phyloP scores from a whole-genome alignment of 2,888 invertebrate species.

The Saturnia japonica region DNA sequence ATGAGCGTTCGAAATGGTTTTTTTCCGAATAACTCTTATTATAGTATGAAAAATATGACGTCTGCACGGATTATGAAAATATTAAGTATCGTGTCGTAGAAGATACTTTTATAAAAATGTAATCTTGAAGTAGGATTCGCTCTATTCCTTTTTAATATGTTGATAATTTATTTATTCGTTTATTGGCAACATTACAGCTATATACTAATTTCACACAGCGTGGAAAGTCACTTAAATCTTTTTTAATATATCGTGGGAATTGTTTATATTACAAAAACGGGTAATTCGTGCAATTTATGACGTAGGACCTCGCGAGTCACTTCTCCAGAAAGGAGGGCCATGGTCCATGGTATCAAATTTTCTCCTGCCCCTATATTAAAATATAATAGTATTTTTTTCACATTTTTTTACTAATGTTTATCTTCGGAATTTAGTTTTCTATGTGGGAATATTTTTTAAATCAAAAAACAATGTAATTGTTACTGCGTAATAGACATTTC shows the following conservation, averaged over 20 bases:
- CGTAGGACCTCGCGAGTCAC: no score
- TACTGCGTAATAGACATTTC: no score
- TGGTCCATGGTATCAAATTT: no score
- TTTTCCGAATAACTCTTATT: slow-evolving; percentile 13
- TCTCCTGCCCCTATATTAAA: no score
- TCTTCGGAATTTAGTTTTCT: no score
- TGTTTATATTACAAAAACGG: no score
- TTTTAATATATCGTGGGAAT: background rate
- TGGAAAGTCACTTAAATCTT: background rate
- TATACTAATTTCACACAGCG: background rate
- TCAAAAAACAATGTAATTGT: no score
- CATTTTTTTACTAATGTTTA: no score
- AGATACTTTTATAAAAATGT: background rate
- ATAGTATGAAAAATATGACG: slow-evolving; percentile 7
- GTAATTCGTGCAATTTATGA: no score
- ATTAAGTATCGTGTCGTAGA: background rate
- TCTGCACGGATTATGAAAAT: background rate
- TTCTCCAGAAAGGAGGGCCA: no score
- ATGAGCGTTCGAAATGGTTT: slow-evolving; percentile 26
- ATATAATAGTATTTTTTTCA: no score
- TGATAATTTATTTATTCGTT: background rate
- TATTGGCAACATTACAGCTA: background rate
- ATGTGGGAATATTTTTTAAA: no score
- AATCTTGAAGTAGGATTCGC: background rate
- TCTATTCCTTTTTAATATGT: background rate